Evolutionary conservation across 2,797 vertebrate species (phyloP).

Genomic region (Sus cebifrons): DNA sequence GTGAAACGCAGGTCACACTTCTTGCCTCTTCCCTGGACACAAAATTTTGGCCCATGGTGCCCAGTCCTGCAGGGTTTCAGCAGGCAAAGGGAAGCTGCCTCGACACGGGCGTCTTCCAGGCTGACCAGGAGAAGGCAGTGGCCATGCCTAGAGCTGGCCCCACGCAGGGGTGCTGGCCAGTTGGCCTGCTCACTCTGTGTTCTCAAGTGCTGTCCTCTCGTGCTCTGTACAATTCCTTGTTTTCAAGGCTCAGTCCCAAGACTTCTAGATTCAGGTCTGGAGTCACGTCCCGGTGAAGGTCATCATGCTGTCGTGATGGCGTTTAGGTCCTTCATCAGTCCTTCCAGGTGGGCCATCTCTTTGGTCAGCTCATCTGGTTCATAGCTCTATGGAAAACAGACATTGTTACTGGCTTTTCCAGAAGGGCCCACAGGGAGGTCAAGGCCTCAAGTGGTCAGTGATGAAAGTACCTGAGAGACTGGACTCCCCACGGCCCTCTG

Average conservation of each 20-base stretch:
- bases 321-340: slow-evolving; percentile 99
- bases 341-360: slow-evolving; percentile 99
- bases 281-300: slow-evolving; percentile 82
- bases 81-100: slow-evolving; percentile 74
- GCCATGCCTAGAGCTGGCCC: slow-evolving; percentile 71
- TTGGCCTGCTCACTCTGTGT: slow-evolving; percentile 45
- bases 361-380: slow-evolving; percentile 99
- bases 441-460: slow-evolving; percentile 62
- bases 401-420: slow-evolving; percentile 89
- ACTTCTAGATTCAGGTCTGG: slow-evolving; percentile 71
- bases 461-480: not conserved
- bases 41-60: slow-evolving; percentile 78
- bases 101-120: slow-evolving; percentile 79
- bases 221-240: slow-evolving; percentile 90
- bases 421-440: slow-evolving; percentile 72
- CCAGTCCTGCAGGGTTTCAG: slow-evolving; percentile 83
- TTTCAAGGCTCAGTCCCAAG: slow-evolving; percentile 89
- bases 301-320: slow-evolving; percentile 98
- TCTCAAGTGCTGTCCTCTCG: slow-evolving; percentile 84
- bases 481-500: not conserved
- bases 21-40: slow-evolving; percentile 81
- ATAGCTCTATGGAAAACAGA: slow-evolving; percentile 94
- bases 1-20: slow-evolving; percentile 69
- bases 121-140: slow-evolving; percentile 58
- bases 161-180: not conserved